Percentiles rank a stretch among this genome's conserved stretches.
These are phyloP conservation scores for Cotesia glomerata DNA, from an alignment of 1,140 invertebrate species.

Conservation along the genomic window DNA sequence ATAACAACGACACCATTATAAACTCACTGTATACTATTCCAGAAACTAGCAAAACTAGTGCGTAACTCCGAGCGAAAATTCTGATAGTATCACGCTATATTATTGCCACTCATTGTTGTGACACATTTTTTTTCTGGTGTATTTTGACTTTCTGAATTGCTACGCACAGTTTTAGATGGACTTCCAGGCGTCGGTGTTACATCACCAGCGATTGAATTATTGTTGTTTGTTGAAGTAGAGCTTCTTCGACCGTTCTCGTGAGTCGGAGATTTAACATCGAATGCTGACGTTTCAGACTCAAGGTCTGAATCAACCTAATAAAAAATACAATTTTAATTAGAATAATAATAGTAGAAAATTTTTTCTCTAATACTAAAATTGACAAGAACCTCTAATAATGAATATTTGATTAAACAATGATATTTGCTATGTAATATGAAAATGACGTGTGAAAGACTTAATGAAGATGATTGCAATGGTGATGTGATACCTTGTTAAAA, in stretches of 20 bases:
- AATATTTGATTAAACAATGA: not conserved
- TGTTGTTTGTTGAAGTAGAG: slow-evolving; percentile 68
- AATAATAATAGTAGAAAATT: not conserved
- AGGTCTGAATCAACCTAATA: slow-evolving; percentile 69
- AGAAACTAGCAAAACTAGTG: slow-evolving; percentile 53
- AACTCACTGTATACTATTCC: slow-evolving; percentile 55
- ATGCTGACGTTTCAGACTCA: slow-evolving; percentile 67
- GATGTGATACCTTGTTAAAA: slow-evolving; percentile 61
- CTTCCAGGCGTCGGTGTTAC: slow-evolving; percentile 56
- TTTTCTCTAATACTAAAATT: not conserved
- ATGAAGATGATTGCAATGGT: slow-evolving; percentile 28
- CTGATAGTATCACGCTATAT: slow-evolving; percentile 71
- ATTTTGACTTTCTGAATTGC: slow-evolving; percentile 67
- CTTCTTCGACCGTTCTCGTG: slow-evolving; percentile 65
- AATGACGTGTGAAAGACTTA: not conserved
- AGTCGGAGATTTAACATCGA: slow-evolving; percentile 65
- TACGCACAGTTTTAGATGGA: slow-evolving; percentile 65
- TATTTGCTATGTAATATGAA: not conserved
- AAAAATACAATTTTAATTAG: not conserved
- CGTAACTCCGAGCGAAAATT: slow-evolving; percentile 57
- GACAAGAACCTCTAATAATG: not conserved
- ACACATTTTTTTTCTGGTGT: slow-evolving; percentile 66
- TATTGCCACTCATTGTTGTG: slow-evolving; percentile 73
- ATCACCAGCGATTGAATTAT: slow-evolving; percentile 62
- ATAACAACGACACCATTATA: slow-evolving; percentile 40